Conservation (phyloP, 2,113 vertebrate genomes). For the Heterotis niloticus region DNA sequence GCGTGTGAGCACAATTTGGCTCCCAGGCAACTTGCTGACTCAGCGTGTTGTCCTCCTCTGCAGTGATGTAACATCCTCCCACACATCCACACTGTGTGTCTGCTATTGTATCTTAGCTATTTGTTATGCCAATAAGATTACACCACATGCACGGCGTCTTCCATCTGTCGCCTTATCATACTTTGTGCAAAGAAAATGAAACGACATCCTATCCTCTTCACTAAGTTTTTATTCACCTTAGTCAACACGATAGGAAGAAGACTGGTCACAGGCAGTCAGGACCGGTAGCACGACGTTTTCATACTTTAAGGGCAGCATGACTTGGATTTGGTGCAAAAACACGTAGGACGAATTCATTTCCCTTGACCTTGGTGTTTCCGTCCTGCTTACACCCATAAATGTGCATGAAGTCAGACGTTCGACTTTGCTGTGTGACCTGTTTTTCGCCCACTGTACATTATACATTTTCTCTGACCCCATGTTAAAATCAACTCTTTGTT, state of each 20-base stretch:
- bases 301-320: neutral
- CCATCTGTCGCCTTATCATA: constrained; percentile 14
- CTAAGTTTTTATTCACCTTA: constrained; percentile 18
- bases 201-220: neutral
- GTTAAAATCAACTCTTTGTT: too few species aligned
- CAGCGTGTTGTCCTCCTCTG: neutral
- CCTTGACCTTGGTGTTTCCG: neutral
- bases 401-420: neutral
- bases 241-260: neutral
- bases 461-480: too few species aligned
- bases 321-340: neutral
- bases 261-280: neutral
- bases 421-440: neutral
- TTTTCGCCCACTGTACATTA: too few species aligned
- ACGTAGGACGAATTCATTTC: neutral
- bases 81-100: neutral
- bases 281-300: neutral
- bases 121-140: constrained; percentile 3
- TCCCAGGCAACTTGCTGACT: too few species aligned
- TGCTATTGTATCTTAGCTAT: neutral
- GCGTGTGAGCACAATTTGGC: neutral
- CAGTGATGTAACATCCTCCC: constrained; percentile 5
- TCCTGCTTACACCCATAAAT: neutral
- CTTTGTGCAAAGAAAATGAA: neutral
- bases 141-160: neutral